Conservation (phyloP, 2,113 vertebrate genomes). For the Cochlearius cochlearius region DNA sequence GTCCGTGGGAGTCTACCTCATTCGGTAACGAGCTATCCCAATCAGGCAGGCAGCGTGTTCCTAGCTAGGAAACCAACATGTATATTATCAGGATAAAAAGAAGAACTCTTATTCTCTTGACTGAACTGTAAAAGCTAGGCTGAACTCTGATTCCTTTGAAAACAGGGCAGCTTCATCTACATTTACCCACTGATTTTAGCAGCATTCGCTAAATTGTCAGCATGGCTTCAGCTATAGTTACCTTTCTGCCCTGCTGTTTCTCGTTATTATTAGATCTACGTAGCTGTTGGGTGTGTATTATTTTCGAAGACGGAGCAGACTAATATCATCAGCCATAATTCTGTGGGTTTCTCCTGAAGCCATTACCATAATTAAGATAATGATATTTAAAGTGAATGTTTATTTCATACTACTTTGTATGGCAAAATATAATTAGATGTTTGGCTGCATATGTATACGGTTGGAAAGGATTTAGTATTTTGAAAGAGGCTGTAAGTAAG, state of each 20-base stretch:
- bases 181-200: not conserved
- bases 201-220: not conserved
- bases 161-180: not conserved
- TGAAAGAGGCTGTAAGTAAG: not conserved
- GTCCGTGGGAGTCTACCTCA: not conserved
- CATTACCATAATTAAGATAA: slow-evolving; percentile 71
- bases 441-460: slow-evolving; percentile 11
- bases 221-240: not conserved
- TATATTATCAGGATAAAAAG: not conserved
- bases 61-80: not conserved
- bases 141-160: not conserved
- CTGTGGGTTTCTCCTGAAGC: slow-evolving; percentile 55
- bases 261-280: not conserved
- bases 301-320: slow-evolving; percentile 41
- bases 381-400: slow-evolving; percentile 60
- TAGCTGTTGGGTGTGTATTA: slow-evolving; percentile 34
- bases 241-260: not conserved
- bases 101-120: not conserved
- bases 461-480: slow-evolving; percentile 15
- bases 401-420: slow-evolving; percentile 53
- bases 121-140: not conserved
- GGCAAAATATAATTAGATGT: slow-evolving; percentile 60
- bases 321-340: slow-evolving; percentile 59
- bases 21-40: not conserved
- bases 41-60: not conserved